A percentile compares a stretch with the other conserved stretches of the same genome.
Evolutionary conservation across 35 echinoderm and acorn worm genomes (phyloP).

Genomic region (Holothuria glaberrima): DNA sequence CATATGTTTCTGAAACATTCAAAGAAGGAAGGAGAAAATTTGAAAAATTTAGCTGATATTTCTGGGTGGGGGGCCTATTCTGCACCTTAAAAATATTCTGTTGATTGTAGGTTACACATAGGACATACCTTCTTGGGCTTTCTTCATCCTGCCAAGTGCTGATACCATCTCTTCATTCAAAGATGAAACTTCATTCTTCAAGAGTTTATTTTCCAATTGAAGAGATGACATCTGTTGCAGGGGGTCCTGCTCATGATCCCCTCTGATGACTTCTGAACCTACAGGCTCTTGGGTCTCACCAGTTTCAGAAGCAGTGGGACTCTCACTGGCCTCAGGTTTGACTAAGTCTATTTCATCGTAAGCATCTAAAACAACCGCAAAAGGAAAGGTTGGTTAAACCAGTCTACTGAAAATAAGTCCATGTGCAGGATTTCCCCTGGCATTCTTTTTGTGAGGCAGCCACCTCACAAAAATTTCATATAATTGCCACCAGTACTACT

Average conservation of each 20-base stretch:
- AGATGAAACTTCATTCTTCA: slow-evolving; percentile 93
- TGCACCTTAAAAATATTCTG: background rate
- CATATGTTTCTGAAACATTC: too few species aligned
- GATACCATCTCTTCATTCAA: slow-evolving; percentile 97
- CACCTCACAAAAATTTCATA: too few species aligned
- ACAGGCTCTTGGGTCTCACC: background rate
- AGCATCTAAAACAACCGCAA: background rate
- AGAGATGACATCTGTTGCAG: slow-evolving; percentile 88
- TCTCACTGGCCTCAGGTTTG: slow-evolving; percentile 20
- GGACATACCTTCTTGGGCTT: slow-evolving; percentile 75
- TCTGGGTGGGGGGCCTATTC: too few species aligned
- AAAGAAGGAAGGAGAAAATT: background rate
- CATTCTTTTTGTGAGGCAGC: too few species aligned
- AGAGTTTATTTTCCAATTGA: slow-evolving; percentile 91
- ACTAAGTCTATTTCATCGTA: slow-evolving; percentile 34
- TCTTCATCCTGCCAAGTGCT: slow-evolving; percentile 80
- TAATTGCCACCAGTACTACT: too few species aligned
- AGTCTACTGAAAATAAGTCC: too few species aligned
- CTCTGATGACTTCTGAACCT: slow-evolving; percentile 26
- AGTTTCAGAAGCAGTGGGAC: background rate
- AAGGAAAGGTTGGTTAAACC: too few species aligned
- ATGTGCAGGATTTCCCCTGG: too few species aligned
- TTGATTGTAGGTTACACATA: too few species aligned
- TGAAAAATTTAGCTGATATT: slow-evolving; percentile 26
- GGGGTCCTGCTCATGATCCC: background rate